These are phyloP conservation scores for Caretta caretta DNA, from an alignment of 2,113 vertebrate species.

Conservation along the genomic window DNA sequence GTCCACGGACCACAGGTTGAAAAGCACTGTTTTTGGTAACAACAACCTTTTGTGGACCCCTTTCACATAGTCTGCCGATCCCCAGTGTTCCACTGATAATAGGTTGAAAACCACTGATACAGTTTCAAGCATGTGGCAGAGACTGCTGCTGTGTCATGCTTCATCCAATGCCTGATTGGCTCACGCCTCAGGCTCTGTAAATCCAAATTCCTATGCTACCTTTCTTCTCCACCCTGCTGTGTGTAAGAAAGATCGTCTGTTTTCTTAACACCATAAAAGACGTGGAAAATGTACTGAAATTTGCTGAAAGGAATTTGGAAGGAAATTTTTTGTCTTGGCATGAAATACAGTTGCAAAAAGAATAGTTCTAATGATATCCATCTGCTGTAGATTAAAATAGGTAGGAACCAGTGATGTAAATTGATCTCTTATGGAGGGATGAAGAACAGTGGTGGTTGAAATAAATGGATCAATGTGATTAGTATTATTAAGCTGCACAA, in stretches of 20 bases:
- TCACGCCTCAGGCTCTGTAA: background rate
- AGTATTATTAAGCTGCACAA: background rate
- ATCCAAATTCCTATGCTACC: background rate
- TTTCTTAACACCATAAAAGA: slow-evolving; percentile 23
- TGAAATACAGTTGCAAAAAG: slow-evolving; percentile 24
- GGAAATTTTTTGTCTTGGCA: slow-evolving; percentile 61
- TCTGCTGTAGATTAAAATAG: slow-evolving; percentile 65
- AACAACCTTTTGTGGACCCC: background rate
- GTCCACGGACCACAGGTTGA: background rate
- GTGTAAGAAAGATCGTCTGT: background rate
- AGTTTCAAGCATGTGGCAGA: background rate
- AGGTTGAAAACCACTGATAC: background rate
- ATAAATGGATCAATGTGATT: background rate
- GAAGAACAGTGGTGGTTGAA: background rate
- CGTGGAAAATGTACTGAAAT: slow-evolving; percentile 17
- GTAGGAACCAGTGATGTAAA: background rate
- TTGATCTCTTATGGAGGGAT: background rate
- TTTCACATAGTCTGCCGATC: background rate
- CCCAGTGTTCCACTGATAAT: background rate
- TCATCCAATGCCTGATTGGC: background rate
- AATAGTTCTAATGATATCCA: slow-evolving; percentile 40
- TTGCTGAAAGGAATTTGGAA: slow-evolving; percentile 55
- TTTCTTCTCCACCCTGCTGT: background rate
- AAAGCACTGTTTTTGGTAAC: background rate
- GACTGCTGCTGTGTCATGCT: background rate